phyloP scores from a whole-genome alignment of 2,797 vertebrate species.

The Eulemur coronatus region DNA sequence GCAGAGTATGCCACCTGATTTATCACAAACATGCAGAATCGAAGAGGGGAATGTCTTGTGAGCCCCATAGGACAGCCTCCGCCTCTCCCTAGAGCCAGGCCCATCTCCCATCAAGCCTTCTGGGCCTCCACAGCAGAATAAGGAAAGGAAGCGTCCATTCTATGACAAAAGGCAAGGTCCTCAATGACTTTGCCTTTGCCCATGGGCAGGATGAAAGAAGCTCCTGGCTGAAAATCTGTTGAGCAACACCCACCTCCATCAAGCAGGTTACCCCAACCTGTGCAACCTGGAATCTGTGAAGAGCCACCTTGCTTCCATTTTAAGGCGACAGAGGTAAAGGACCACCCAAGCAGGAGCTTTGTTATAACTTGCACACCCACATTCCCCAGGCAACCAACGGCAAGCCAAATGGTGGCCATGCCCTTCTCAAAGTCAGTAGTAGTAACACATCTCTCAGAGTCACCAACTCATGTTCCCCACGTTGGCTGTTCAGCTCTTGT shows the following conservation, averaged over 20 bases:
- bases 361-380: background rate
- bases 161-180: background rate
- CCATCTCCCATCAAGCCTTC: background rate
- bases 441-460: background rate
- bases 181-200: background rate
- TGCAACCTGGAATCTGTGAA: background rate
- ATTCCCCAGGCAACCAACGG: background rate
- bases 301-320: background rate
- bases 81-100: background rate
- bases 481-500: background rate
- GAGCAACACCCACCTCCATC: too few relatives aligned
- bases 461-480: background rate
- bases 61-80: background rate
- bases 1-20: background rate
- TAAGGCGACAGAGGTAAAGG: background rate
- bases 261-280: background rate
- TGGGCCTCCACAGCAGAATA: background rate
- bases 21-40: background rate
- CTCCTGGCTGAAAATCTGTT: background rate
- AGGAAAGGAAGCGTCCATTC: background rate
- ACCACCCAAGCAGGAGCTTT: background rate
- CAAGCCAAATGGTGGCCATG: accelerated
- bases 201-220: background rate
- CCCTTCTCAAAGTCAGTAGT: background rate
- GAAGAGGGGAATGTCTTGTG: background rate